Evolutionary conservation across 2,797 vertebrate species (phyloP).

Genomic region (Enteromius radiatus): DNA sequence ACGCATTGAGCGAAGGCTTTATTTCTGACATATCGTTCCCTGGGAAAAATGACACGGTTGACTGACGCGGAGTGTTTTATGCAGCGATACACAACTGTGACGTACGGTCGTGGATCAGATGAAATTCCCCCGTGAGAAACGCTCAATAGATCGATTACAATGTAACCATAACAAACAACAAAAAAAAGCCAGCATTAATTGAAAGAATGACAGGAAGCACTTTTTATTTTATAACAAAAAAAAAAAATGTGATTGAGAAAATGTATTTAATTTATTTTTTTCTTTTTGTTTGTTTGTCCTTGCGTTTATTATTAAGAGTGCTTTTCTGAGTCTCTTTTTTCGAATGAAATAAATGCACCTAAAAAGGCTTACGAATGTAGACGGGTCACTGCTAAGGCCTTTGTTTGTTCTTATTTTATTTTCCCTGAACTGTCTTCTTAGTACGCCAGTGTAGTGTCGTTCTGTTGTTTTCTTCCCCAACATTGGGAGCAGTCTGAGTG

Average conservation of each 20-base stretch:
- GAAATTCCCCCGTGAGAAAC: constrained; percentile 18
- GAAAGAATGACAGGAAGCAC: constrained; percentile 27
- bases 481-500: constrained; percentile 46
- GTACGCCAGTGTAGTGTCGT: constrained; percentile 73
- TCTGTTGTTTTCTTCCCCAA: constrained; percentile 37
- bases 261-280: constrained; percentile 76
- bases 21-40: constrained; percentile 72
- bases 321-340: constrained; percentile 71
- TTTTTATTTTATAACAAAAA: constrained; percentile 21
- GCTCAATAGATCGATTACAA: constrained; percentile 19
- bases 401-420: constrained; percentile 61
- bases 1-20: constrained; percentile 64
- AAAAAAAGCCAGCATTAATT: constrained; percentile 43
- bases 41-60: constrained; percentile 32
- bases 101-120: background rate
- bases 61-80: constrained; percentile 14
- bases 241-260: constrained; percentile 31
- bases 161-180: background rate
- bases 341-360: constrained; percentile 75
- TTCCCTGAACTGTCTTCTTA: constrained; percentile 35
- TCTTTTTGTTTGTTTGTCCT: constrained; percentile 74
- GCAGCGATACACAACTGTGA: constrained; percentile 18
- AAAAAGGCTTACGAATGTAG: constrained; percentile 95
- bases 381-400: constrained; percentile 82
- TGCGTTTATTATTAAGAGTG: constrained; percentile 76